Base-by-base conservation (phyloP, 2,888 invertebrate species). In the Galeruca laticollis region DNA sequence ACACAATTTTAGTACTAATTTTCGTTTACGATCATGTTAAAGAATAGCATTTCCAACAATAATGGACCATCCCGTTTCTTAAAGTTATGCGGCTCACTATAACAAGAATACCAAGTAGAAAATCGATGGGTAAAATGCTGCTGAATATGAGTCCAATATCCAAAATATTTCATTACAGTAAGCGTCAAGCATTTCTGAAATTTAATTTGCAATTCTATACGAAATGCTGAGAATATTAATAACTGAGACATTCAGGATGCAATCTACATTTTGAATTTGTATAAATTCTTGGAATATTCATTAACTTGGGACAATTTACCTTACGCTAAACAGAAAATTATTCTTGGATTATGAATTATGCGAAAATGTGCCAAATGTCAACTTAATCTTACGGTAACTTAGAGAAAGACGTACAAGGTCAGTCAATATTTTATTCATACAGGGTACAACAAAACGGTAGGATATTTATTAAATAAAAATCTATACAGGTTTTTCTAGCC, bases 121-220 rank as follows among this genome's bases (percentile, higher is more conserved):
- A 57, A 57, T 57, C 57, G 31, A 57, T 47, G 18, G 8, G 5
- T 15, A 47, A 47, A 65, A 57, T 65, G 33, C 31, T 47, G 13
- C 57, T 65, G 56, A 57, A 65, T 47, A 65, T 37, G 65, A 33
- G 43, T 33, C 51, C 57, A 47, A 57, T 65, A 65, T 65, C 49
- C 21, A 65, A 65, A 65, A 65, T 65, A 65, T 65, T 65, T 65
- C 57, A 65, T 65, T 65, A 65, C 18, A 57, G 47, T 65, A 20
- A 65, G 35, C 65, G 65, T 31, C 65, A 56, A 40, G 57, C 56
- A 65, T 65, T 21, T 65, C 57, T 47, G 57, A 65, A 65, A 65
- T 65, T 65, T 65, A 43, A 65, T 65, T 65, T 65, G 57, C 49
- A 57, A 65, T 65, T 57, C 65, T 65, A 20, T 56, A 31, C 56